Conservation (phyloP, 2,888 invertebrate genomes). For the Xestia c-nigrum region DNA sequence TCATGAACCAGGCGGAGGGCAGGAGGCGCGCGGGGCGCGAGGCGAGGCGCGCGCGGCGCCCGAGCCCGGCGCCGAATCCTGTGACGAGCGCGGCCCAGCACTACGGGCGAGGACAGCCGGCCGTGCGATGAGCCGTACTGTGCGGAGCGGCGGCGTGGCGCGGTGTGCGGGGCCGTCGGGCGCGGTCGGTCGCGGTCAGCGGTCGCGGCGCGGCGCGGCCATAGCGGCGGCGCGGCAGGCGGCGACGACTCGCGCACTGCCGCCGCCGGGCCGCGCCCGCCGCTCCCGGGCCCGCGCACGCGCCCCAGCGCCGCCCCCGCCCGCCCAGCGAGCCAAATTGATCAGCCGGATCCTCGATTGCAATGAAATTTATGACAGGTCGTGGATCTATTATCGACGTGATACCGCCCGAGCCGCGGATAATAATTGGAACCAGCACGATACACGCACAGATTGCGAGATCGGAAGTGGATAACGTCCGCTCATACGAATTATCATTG, state of each 20-base stretch:
- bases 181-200: slow-evolving; percentile 83
- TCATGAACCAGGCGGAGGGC: slow-evolving; percentile 77
- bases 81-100: slow-evolving; percentile 77
- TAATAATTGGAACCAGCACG: slow-evolving; percentile 73
- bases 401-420: slow-evolving; percentile 76
- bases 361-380: slow-evolving; percentile 89
- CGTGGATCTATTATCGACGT: slow-evolving; percentile 88
- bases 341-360: slow-evolving; percentile 88
- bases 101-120: slow-evolving; percentile 60
- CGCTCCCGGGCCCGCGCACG: slow-evolving; percentile 73
- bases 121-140: slow-evolving; percentile 70
- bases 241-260: slow-evolving; percentile 85
- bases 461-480: slow-evolving; percentile 60
- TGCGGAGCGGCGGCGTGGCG: slow-evolving; percentile 79
- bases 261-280: slow-evolving; percentile 79
- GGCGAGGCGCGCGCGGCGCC: slow-evolving; percentile 66
- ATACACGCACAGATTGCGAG: slow-evolving; percentile 75
- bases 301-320: slow-evolving; percentile 66
- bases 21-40: slow-evolving; percentile 71
- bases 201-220: slow-evolving; percentile 86
- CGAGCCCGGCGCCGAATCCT: slow-evolving; percentile 71
- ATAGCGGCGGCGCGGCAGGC: slow-evolving; percentile 86
- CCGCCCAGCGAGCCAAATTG: slow-evolving; percentile 79
- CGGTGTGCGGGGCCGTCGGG: slow-evolving; percentile 74
- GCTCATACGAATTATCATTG: slow-evolving; percentile 39